These are phyloP conservation scores for Bagarius yarrelli DNA, from an alignment of 2,113 vertebrate species.

Conservation along the genomic window DNA sequence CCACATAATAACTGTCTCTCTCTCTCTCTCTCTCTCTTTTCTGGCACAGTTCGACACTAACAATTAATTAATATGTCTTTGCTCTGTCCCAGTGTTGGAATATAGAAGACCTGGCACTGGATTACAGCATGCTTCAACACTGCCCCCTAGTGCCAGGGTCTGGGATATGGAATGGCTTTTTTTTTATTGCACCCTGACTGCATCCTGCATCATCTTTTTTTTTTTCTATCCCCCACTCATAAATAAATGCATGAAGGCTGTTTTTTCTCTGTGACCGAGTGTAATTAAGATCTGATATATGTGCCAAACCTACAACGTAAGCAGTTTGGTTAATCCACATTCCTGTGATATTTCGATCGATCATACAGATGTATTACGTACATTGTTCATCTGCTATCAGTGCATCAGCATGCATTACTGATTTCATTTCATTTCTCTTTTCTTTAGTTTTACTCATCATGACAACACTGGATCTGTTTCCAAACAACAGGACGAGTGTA, in stretches of 20 bases:
- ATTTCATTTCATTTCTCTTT: conserved; percentile 6
- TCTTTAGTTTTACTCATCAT: conserved; percentile 22
- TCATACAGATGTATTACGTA: conserved; percentile 20
- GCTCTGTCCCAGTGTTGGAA: conserved; percentile 54
- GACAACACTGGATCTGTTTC: background rate
- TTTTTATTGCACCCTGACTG: too few relatives aligned
- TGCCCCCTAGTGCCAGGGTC: conserved; percentile 69
- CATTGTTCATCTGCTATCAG: conserved; percentile 15
- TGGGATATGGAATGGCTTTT: conserved; percentile 14
- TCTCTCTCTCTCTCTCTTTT: conserved; percentile 43
- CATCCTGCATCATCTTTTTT: conserved; percentile 10
- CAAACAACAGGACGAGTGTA: background rate
- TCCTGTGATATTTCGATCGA: conserved; percentile 32
- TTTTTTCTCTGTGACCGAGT: conserved; percentile 2
- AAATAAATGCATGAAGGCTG: conserved; percentile 37
- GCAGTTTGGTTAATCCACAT: conserved; percentile 29
- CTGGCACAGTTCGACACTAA: conserved; percentile 55
- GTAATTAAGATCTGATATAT: conserved; percentile 43
- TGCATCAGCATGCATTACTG: background rate
- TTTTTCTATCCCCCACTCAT: conserved; percentile 26
- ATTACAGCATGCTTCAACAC: conserved; percentile 56
- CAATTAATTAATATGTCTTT: conserved; percentile 66
- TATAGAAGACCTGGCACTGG: conserved; percentile 35
- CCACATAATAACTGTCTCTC: conserved; percentile 47
- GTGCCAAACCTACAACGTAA: conserved; percentile 22